phyloP scores from a whole-genome alignment of 2,888 invertebrate species.

The Limenitis camilla region DNA sequence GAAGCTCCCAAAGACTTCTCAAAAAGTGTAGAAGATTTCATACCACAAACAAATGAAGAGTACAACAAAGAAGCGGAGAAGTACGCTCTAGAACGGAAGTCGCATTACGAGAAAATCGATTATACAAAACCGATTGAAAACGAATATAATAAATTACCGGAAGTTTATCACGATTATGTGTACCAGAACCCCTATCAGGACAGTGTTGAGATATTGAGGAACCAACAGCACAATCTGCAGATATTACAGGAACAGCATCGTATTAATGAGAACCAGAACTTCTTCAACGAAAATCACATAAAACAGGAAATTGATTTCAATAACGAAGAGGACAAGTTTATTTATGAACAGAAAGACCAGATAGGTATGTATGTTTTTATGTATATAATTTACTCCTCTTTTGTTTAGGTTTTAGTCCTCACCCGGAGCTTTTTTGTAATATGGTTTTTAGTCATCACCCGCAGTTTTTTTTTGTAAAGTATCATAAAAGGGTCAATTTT shows the following conservation, averaged over 20 bases:
- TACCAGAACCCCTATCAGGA: conserved; percentile 41
- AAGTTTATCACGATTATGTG: conserved; percentile 32
- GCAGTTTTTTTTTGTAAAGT: too few species aligned
- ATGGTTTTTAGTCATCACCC: neutral
- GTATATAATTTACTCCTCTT: too few species aligned
- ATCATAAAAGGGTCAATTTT: too few species aligned
- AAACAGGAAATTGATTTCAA: conserved; percentile 58
- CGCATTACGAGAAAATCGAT: conserved; percentile 42
- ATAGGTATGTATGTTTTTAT: conserved; percentile 21
- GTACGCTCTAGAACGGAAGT: conserved; percentile 56
- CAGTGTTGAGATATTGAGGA: conserved; percentile 48
- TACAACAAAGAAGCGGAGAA: conserved; percentile 64
- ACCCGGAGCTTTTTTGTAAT: neutral
- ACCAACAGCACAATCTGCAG: conserved; percentile 59
- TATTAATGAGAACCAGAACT: conserved; percentile 52
- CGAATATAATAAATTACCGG: conserved; percentile 37
- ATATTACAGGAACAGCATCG: conserved; percentile 56
- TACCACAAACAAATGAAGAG: conserved; percentile 61
- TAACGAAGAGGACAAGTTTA: conserved; percentile 53
- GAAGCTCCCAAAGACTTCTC: conserved; percentile 55
- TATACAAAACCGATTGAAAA: conserved; percentile 38
- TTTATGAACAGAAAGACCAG: conserved; percentile 50
- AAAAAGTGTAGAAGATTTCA: conserved; percentile 48
- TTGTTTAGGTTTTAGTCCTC: too few species aligned
- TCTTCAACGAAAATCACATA: conserved; percentile 59